Conservation (phyloP, 1,140 invertebrate species). For the Delia radicum region DNA sequence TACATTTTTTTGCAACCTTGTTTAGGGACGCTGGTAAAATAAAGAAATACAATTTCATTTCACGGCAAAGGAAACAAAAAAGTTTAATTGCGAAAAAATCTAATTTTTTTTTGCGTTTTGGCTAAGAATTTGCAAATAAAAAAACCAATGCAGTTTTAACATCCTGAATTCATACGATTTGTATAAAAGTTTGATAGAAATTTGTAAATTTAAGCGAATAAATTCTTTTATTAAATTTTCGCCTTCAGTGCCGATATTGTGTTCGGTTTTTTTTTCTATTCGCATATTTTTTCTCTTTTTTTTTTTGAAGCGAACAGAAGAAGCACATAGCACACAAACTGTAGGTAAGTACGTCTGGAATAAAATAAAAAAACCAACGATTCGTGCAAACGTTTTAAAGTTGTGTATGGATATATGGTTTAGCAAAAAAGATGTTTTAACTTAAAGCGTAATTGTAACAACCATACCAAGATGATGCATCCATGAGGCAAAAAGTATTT, state of each 20-base stretch:
- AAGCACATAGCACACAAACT: slow-evolving; percentile 1
- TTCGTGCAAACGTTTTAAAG: background rate
- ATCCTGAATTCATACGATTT: background rate
- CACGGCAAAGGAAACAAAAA: background rate
- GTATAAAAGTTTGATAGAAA: background rate
- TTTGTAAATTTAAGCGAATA: background rate
- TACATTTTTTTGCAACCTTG: background rate
- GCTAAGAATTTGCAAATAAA: background rate
- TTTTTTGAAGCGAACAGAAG: background rate
- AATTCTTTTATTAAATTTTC: background rate
- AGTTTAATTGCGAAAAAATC: background rate
- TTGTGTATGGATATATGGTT: background rate
- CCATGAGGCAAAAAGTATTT: background rate
- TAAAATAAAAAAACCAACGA: background rate
- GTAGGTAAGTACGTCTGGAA: slow-evolving; percentile 1
- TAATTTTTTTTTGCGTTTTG: background rate
- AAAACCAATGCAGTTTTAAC: background rate
- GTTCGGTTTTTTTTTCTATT: background rate
- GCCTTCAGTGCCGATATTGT: background rate
- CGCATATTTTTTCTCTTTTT: background rate
- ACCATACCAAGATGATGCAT: background rate
- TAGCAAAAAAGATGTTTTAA: no score
- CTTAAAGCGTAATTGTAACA: background rate
- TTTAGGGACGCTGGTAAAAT: slow-evolving; percentile 15
- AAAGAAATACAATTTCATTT: background rate